Evolutionary conservation across 2,797 vertebrate species (phyloP).

Genomic region (Urophycis tenuis): DNA sequence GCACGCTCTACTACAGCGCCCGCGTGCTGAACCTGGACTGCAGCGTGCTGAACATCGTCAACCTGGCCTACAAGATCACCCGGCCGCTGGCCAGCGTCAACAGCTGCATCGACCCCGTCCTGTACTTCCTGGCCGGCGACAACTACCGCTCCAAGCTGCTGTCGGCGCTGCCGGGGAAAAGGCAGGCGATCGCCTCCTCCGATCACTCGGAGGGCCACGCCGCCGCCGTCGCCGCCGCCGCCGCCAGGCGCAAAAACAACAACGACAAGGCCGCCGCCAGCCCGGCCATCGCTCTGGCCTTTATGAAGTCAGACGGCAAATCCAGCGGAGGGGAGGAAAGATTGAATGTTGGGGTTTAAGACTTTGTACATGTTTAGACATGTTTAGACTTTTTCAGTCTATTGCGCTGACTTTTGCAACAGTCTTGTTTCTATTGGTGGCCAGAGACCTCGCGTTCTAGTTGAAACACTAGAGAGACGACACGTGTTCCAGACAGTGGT

Average conservation of each 20-base stretch:
- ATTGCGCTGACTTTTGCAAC: not conserved
- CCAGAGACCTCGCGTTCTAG: too few species aligned
- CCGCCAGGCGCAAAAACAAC: constrained; percentile 15
- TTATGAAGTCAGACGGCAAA: constrained; percentile 40
- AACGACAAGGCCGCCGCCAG: constrained; percentile 32
- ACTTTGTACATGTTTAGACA: too few species aligned
- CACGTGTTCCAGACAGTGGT: not conserved
- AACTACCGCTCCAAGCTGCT: constrained; percentile 74
- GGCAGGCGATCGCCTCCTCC: constrained; percentile 25
- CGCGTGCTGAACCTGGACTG: constrained; percentile 78
- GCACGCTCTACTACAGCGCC: constrained; percentile 85
- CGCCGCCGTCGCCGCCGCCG: not conserved
- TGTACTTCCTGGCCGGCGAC: constrained; percentile 88
- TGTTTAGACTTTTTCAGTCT: not conserved
- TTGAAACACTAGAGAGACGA: not conserved
- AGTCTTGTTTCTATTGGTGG: too few species aligned
- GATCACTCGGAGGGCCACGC: constrained; percentile 24
- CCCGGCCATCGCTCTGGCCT: constrained; percentile 43
- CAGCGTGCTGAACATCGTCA: constrained; percentile 78
- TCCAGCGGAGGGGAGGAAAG: constrained; percentile 20
- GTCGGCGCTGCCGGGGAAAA: constrained; percentile 40
- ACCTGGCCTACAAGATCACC: constrained; percentile 91
- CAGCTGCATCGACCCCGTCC: constrained; percentile 90
- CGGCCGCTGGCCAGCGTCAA: constrained; percentile 87
- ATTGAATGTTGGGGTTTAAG: too few species aligned